Evolutionary conservation across 1,140 invertebrate species (phyloP), one percentile per base, ranked within the genome.

Genomic region (Tetramorium alpestre): DNA sequence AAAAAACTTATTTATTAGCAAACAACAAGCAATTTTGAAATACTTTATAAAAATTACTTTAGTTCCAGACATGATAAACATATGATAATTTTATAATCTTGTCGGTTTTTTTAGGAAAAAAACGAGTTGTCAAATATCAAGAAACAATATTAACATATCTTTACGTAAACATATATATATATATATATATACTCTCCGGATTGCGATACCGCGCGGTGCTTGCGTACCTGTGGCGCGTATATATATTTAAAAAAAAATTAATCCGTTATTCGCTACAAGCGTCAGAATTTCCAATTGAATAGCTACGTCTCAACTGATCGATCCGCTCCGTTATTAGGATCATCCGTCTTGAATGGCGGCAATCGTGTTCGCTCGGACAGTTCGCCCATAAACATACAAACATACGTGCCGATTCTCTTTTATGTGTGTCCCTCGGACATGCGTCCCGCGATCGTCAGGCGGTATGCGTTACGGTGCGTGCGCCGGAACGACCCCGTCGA

Each of bases 311-410:
- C 65, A 54, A 41, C 41, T 75, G 56, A 44, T 65, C 72, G 72
- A 85, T 78, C 33, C 58, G 54, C 38, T 49, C 47, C 82, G 47
- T 47, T 73, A 82, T 82, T 82, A 58, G 69, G 80, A 73, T 75
- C 69, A 75, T 85, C 47, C 58, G 60, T 85, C 82, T 78, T 78
- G 44, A 78, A 78, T 47, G 75, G 60, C 47, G 82, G 22, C 58
- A 33, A 64, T 65, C 82, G 47, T 75, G 80, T 84, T 62, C 54
- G 33, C 73, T 56, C 58, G n/a, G 73, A 85, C 49, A 56, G 72
- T 77, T 85, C 56, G 60, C 25, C 44, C 69, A 72, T 76, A 76
- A 85, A 64, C 62, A 85, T 77, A 47, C 58, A 13, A 49, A 18
- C 28, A 10, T 80, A 49, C 54, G 28, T 25, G 7, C 11, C 65